Evolutionary conservation across 2,888 invertebrate species (phyloP).

Genomic region (Siphonodentalium dalli): DNA sequence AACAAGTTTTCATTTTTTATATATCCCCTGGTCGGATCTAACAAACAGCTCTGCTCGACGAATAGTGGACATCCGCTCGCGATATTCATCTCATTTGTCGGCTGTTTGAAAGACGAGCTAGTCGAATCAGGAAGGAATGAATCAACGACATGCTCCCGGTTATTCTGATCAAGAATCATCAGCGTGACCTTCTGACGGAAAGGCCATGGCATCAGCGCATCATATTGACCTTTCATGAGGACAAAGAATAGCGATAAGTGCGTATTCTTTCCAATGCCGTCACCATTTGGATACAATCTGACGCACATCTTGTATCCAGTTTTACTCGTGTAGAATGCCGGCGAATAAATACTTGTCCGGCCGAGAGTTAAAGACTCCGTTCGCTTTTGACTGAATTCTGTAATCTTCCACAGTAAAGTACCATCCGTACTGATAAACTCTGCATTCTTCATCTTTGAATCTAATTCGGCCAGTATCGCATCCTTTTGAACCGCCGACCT

Average conservation of each 20-base stretch:
- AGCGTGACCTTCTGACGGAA: conserved; percentile 58
- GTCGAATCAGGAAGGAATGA: conserved; percentile 61
- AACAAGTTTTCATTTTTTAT: too few species aligned
- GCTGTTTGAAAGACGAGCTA: conserved; percentile 59
- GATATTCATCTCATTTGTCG: conserved; percentile 62
- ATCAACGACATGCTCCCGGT: conserved; percentile 57
- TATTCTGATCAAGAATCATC: conserved; percentile 59
- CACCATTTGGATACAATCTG: conserved; percentile 60
- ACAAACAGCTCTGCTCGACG: too few species aligned
- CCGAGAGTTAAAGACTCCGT: conserved; percentile 51
- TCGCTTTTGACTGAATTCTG: conserved; percentile 48
- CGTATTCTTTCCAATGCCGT: conserved; percentile 59
- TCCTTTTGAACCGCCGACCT: conserved; percentile 39
- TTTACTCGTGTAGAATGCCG: conserved; percentile 56
- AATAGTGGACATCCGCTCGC: conserved; percentile 63
- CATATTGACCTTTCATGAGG: conserved; percentile 55
- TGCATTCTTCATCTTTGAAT: conserved; percentile 40
- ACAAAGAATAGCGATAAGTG: conserved; percentile 63
- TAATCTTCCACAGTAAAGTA: conserved; percentile 58
- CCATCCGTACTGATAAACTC: conserved; percentile 59
- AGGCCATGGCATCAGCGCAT: conserved; percentile 60
- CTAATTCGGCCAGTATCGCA: conserved; percentile 41
- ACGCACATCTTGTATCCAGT: conserved; percentile 60
- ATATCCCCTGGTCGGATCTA: too few species aligned
- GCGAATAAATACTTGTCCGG: conserved; percentile 56